Base-by-base conservation (phyloP, 2,888 invertebrate genomes). In the Cryptus armator region DNA sequence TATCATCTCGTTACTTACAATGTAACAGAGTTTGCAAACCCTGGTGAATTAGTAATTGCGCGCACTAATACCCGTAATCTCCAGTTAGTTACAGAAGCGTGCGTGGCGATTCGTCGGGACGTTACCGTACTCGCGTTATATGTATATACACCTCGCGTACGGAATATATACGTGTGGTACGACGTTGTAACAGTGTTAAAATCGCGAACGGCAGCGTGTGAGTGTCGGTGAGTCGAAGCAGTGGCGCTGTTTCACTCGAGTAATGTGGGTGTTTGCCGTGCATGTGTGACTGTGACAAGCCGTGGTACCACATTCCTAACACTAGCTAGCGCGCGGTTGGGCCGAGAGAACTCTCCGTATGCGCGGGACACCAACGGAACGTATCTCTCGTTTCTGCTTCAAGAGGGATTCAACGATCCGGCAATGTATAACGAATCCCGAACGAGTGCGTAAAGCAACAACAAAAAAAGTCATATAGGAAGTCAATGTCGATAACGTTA, bases 241-340 rank as follows among this genome's bases (percentile, higher is more conserved):
- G 59, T 59, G 24, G 24, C 59, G 24, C 59, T 62, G 14, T 29
- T 32, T 32, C 7, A n/a, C 19, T 24, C 16, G 10, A 3, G 37
- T 67, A 76, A 51, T 72, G 81, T 70, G 79, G 44, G 79, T 76
- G 77, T 56, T n/a, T 16, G 46, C 80, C 81, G 78, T 88, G 89
- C 87, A 89, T 91, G 89, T 90, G 92, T 89, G 91, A 92, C 92
- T 92, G 93, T 93, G 93, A 93, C 93, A 93, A 93, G 93, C 90
- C 89, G 93, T 92, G 91, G 92, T 93, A 93, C 93, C 93, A 90
- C 93, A 93, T 93, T 93, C 93, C 93, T 93, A 93, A 93, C 93
- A 93, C 93, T 91, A 92, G 90, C 92, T 88, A 89, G 87, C 76
- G 81, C 81, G 79, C 72, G 48, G 84, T 72, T 84, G 66, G 37